Evolutionary conservation across 2,113 vertebrate species (phyloP), one percentile per base, ranked within the genome.

Genomic region (Dasyurus viverrinus): DNA sequence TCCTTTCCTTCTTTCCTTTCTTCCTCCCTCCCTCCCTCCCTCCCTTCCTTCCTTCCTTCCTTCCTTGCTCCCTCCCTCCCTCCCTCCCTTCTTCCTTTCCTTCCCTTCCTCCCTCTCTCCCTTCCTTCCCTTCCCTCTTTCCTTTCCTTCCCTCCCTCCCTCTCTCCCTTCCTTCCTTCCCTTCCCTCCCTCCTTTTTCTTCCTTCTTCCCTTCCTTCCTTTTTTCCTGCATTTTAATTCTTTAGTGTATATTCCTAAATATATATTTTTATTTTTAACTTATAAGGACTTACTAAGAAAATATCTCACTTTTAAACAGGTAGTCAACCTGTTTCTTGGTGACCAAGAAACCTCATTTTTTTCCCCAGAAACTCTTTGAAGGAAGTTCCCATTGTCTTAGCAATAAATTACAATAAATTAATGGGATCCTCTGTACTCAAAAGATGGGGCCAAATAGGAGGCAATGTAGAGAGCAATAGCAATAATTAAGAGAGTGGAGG

Each of bases 401-500:
- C 30, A 76, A 54, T 91, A 93, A 91, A 91, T 96, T 54, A 96
- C 53, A 76, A 54, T 91, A 93, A 91, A 91, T 96, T 54, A 95
- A 92, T 96, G 97, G 95, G 95, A 96, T 96, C 91, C n/a, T 96
- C 9, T 7, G 3, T 91, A 95, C 76, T 94, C 91, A 94, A 95
- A 96, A 93, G 93, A 93, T 96, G 36, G 94, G 96, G 92, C 93
- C 94, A 93, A 96, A 89, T 60, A 97, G n/a, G 89, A 84, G 68
- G n/a, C n/a, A 2, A 23, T 84, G n/a, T 16, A 84, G 91, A 97
- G 93, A 97, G 97, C 96, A 97, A 96, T 96, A 97, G 96, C 97
- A 97, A 97, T 98, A 97, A 98, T 98, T 97, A 97, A 97, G 95
- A 93, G 95, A 97, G 96, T 93, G 93, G 97, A 95, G 96, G 97